Conservation (phyloP, 2,797 vertebrate genomes). For the Chaenodraco wilsoni region DNA sequence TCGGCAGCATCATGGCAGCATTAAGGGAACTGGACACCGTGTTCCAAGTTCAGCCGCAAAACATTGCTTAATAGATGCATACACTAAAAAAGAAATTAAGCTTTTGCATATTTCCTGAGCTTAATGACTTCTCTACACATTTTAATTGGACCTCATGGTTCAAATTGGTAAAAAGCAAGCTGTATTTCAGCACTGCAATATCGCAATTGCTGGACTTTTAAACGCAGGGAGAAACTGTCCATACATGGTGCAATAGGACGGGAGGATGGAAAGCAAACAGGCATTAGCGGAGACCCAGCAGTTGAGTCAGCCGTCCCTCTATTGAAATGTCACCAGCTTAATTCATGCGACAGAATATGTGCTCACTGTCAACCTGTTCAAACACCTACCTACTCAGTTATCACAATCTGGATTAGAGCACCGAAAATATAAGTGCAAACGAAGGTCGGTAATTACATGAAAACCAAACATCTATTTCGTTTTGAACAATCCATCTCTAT, state of each 20-base stretch:
- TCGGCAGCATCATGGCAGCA: too few relatives aligned
- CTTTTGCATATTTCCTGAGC: too few relatives aligned
- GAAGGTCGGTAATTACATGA: conserved; percentile 35
- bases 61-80: not conserved
- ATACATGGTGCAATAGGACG: not conserved
- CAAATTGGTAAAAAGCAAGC: too few relatives aligned
- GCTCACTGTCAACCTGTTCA: conserved; percentile 50
- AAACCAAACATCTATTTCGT: conserved; percentile 42
- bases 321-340: conserved; percentile 26
- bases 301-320: not conserved
- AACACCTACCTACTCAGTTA: conserved; percentile 36
- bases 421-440: conserved; percentile 32
- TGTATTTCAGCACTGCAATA: too few relatives aligned
- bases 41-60: too few relatives aligned
- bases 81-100: too few relatives aligned
- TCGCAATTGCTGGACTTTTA: too few relatives aligned
- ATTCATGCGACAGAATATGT: conserved; percentile 38
- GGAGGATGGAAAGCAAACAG: conserved; percentile 7
- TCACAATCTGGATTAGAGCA: conserved; percentile 27
- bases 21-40: too few relatives aligned
- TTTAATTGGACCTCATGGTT: too few relatives aligned
- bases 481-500: conserved; percentile 51
- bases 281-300: not conserved
- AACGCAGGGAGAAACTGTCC: not conserved
- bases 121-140: too few relatives aligned